phyloP scores from a whole-genome alignment of 2,113 vertebrate species.

The Anthoscopus minutus region DNA sequence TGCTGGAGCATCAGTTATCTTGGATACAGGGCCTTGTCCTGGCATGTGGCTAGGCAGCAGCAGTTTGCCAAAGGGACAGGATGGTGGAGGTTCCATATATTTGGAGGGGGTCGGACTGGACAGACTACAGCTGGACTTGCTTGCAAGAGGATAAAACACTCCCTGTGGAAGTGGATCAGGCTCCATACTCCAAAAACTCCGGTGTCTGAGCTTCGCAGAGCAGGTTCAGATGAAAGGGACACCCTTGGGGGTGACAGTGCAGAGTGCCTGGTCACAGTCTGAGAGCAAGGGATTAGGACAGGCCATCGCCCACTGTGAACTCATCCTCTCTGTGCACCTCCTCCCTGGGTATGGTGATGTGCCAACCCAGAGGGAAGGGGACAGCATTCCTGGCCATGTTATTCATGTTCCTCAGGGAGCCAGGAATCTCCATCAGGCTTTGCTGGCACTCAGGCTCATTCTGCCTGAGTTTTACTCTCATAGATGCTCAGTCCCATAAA shows the following conservation, averaged over 20 bases:
- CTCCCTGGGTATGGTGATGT: neutral
- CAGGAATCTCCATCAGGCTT: neutral
- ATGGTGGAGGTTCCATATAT: neutral
- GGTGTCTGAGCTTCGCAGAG: neutral
- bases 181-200: accelerated
- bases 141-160: neutral
- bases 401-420: neutral
- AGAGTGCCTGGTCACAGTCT: neutral
- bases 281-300: neutral
- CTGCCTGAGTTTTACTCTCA: neutral
- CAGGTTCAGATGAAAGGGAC: neutral
- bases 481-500: neutral
- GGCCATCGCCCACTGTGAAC: neutral
- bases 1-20: neutral
- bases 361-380: neutral
- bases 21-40: neutral
- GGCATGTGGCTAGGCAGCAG: neutral
- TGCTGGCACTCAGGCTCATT: neutral
- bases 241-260: neutral
- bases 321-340: accelerated
- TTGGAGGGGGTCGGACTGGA: neutral
- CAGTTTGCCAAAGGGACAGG: neutral
- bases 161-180: neutral
- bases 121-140: neutral
- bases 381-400: neutral